Evolutionary conservation across 2,113 vertebrate species (phyloP), one percentile per base, ranked within the genome.

Genomic region (Maccullochella peelii): DNA sequence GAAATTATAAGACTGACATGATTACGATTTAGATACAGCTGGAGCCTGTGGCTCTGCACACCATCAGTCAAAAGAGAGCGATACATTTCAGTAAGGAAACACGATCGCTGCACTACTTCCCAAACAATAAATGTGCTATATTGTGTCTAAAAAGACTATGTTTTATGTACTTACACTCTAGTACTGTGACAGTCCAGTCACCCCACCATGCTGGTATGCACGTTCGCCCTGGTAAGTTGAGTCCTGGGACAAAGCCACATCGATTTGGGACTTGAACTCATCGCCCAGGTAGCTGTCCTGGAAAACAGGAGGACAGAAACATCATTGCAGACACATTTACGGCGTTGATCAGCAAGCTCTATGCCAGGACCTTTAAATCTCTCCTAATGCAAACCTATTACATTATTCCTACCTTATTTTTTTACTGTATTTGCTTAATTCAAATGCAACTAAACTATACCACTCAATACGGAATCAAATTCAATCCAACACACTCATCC

Each of bases 161-260:
- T 12, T 50, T n/a, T 8, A 6, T 52, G 62, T 62, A 89, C 98
- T 97, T 96, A 97, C 98, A 96, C 96, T 96, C 97, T 99, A 99
- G 95, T 99, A 99, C 97, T 99, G 98, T 95, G 98, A 99, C 96
- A 99, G 96, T 94, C 98, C 98, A 71, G 98, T 98, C 95, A 99
- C 97, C 82, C 98, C 98, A 74, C 97, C 97, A 79, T 99, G 98
- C 94, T 99, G 98, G 96, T 99, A 99, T 0, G 98, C 98, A 83
- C 98, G 97, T 95, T 99, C 98, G 38, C 98, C 98, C 96, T 99
- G 98, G 96, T 99, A 99, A 10, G 98, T 99, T 23, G 98, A 99
- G 94, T 99, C 98, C 95, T 99, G 98, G 11, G 98, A 99, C 95
- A 99, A 95, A 6, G 98, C 98, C 96, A 99, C 98, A 3, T 99